Conservation (phyloP, 2,797 vertebrate genomes). For the Hippocampus kuda region DNA sequence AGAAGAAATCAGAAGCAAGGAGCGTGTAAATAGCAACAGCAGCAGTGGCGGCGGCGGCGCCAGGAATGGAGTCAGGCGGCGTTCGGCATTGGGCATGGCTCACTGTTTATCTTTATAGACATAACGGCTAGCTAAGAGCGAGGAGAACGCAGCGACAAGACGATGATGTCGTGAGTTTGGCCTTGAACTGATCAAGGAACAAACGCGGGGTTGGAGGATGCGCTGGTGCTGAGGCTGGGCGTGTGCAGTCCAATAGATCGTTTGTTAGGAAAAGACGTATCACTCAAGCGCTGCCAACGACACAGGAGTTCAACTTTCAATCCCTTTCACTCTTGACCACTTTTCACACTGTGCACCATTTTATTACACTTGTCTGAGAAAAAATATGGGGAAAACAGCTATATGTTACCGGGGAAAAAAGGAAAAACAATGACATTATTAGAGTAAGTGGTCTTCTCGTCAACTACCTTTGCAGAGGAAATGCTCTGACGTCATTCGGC, state of each 20-base stretch:
- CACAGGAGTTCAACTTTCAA: background rate
- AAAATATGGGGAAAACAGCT: background rate
- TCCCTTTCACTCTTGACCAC: background rate
- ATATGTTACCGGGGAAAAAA: rapidly evolving
- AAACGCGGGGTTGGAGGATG: constrained; percentile 27
- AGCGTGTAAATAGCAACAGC: constrained; percentile 45
- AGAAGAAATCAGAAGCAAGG: constrained; percentile 49
- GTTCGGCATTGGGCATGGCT: constrained; percentile 58
- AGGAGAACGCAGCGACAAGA: constrained; percentile 14
- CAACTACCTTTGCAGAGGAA: background rate
- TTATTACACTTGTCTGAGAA: background rate
- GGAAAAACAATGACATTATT: background rate
- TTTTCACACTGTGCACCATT: background rate
- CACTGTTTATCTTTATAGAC: constrained; percentile 55
- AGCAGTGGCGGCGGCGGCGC: constrained; percentile 34
- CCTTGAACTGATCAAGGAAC: constrained; percentile 5
- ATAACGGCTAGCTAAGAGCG: constrained; percentile 48
- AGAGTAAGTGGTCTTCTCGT: background rate
- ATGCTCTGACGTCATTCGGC: background rate
- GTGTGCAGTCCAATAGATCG: constrained; percentile 41
- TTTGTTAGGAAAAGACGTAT: rapidly evolving
- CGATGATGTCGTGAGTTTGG: constrained; percentile 18
- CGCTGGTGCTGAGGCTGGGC: constrained; percentile 59
- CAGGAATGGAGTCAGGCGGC: constrained; percentile 31
- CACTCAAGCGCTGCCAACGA: constrained; percentile 6